Percentiles rank a stretch among this genome's conserved stretches.
These are phyloP conservation scores for Tachyglossus aculeatus DNA, from an alignment of 2,797 vertebrate genomes.

Conservation along the genomic window DNA sequence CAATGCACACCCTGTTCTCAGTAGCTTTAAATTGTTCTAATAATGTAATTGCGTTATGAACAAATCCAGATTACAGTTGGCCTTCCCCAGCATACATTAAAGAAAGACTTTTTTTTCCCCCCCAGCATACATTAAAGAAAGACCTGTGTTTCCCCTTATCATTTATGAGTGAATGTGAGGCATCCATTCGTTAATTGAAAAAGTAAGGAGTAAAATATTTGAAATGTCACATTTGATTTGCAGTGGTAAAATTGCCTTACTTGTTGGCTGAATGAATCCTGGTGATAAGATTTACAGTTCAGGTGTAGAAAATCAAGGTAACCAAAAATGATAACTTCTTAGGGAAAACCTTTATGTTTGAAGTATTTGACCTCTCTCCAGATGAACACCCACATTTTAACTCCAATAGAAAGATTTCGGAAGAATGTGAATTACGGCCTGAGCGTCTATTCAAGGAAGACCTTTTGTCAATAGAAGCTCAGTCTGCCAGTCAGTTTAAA, in stretches of 20 bases:
- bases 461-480: too few relatives aligned
- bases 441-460: too few relatives aligned
- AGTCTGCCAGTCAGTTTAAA: too few relatives aligned
- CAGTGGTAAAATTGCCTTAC: constrained; percentile 44
- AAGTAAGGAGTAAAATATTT: constrained; percentile 50
- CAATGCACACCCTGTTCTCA: constrained; percentile 44
- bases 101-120: constrained; percentile 70
- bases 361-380: too few relatives aligned
- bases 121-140: constrained; percentile 74
- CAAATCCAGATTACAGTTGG: constrained; percentile 60
- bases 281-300: constrained; percentile 20
- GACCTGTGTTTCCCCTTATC: constrained; percentile 51
- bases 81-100: constrained; percentile 72
- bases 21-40: constrained; percentile 61
- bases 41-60: constrained; percentile 71
- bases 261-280: constrained; percentile 45
- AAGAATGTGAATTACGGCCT: too few relatives aligned
- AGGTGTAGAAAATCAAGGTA: constrained; percentile 24
- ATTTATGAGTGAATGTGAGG: constrained; percentile 63
- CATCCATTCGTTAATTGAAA: constrained; percentile 66
- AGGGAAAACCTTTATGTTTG: not conserved
- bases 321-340: not conserved
- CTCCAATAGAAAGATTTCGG: too few relatives aligned
- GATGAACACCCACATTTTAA: too few relatives aligned
- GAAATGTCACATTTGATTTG: constrained; percentile 26